Conservation (phyloP, 2,797 vertebrate genomes). For the Rhinoraja longicauda region DNA sequence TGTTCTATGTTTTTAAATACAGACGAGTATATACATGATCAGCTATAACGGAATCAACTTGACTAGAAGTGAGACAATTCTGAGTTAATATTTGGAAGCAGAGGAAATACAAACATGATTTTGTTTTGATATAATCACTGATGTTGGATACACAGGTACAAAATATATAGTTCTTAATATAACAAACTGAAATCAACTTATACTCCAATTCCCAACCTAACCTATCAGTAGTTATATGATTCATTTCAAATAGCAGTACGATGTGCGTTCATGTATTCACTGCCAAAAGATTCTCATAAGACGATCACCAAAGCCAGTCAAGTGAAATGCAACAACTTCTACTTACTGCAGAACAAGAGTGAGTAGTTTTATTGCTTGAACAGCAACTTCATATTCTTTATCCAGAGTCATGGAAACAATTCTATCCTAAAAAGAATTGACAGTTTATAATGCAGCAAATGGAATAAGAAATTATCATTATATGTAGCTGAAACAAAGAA, state of each 20-base stretch:
- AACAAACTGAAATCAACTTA: neutral
- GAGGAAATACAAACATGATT: neutral
- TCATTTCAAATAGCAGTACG: neutral
- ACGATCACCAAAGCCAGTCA: neutral
- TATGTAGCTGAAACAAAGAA: too few species aligned
- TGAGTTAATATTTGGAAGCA: neutral
- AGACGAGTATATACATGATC: neutral
- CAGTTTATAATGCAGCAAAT: neutral
- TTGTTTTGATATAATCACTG: too few species aligned
- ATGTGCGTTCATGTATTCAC: neutral
- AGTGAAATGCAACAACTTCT: neutral
- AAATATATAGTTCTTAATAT: too few species aligned
- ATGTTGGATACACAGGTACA: too few species aligned
- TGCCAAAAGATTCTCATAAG: neutral
- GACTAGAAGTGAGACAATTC: neutral
- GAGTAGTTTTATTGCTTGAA: slow-evolving; percentile 98
- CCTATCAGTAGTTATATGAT: neutral
- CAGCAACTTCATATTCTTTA: slow-evolving; percentile 98
- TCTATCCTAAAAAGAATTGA: slow-evolving; percentile 72
- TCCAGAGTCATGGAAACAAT: slow-evolving; percentile 99
- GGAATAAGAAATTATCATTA: too few species aligned
- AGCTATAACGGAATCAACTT: neutral
- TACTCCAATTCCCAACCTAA: neutral
- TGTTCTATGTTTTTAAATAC: too few species aligned
- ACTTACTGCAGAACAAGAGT: slow-evolving; percentile 98